These are phyloP conservation scores for Triops longicaudatus DNA, from an alignment of 1,140 invertebrate genomes.

Conservation along the genomic window DNA sequence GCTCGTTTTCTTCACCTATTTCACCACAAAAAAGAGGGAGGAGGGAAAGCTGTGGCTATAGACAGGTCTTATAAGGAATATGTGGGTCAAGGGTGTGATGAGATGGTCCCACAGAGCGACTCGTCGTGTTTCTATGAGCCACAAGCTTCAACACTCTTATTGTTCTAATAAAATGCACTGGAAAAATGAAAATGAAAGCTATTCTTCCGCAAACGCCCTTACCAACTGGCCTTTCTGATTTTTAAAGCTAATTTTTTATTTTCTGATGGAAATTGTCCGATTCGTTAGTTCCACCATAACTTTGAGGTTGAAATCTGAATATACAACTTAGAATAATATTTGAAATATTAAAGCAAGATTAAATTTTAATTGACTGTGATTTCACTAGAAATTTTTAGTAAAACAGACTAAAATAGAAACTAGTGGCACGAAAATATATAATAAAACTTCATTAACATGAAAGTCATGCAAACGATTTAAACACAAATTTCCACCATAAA, in stretches of 20 bases:
- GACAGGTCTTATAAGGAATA: background rate
- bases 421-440: too few relatives aligned
- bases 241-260: background rate
- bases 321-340: too few relatives aligned
- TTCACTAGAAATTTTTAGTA: too few relatives aligned
- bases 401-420: too few relatives aligned
- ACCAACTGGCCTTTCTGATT: background rate
- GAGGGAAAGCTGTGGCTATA: background rate
- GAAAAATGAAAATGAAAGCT: background rate
- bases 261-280: background rate
- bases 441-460: too few relatives aligned
- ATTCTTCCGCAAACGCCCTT: background rate
- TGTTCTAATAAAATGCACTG: background rate
- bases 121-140: background rate
- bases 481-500: too few relatives aligned
- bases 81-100: slow-evolving; percentile 2
- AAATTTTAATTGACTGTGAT: too few relatives aligned
- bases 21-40: background rate
- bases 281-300: too few relatives aligned
- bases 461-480: too few relatives aligned
- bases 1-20: background rate
- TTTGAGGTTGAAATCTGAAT: too few relatives aligned
- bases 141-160: too few relatives aligned
- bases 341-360: too few relatives aligned
- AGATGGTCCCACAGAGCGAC: background rate